Conservation (phyloP, 2,888 invertebrate genomes). For the Mesorhabditis sp. region DNA sequence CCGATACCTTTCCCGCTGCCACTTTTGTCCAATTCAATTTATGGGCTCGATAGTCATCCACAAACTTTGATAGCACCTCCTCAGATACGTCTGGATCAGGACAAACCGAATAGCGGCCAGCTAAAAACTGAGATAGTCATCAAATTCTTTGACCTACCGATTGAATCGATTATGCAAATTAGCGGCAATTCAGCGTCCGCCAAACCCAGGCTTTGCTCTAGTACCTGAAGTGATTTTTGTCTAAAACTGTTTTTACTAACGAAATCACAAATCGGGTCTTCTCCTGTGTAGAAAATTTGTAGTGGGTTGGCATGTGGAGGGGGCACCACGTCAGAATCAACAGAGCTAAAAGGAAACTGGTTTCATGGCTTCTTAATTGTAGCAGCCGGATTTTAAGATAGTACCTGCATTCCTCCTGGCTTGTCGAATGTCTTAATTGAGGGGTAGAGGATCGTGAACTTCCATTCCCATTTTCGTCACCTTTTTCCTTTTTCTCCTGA, state of each 20-base stretch:
- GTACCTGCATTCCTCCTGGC: slow-evolving; percentile 20
- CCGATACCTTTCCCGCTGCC: not conserved
- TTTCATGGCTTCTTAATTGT: too few relatives aligned
- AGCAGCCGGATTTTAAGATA: not conserved
- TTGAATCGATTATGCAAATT: slow-evolving; percentile 40
- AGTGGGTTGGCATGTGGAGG: slow-evolving; percentile 31
- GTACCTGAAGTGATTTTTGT: slow-evolving; percentile 25
- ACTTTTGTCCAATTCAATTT: not conserved
- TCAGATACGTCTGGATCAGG: slow-evolving; percentile 44
- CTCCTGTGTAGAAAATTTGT: slow-evolving; percentile 46
- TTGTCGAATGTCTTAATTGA: slow-evolving; percentile 16
- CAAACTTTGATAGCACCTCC: slow-evolving; percentile 10
- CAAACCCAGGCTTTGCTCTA: slow-evolving; percentile 41
- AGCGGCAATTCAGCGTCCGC: slow-evolving; percentile 43
- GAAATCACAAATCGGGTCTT: slow-evolving; percentile 47
- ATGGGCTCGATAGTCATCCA: not conserved
- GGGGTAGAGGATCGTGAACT: slow-evolving; percentile 8
- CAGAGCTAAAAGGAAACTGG: slow-evolving; percentile 10
- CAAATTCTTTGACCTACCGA: slow-evolving; percentile 9
- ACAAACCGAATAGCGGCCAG: slow-evolving; percentile 42
- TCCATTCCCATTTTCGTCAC: slow-evolving; percentile 21
- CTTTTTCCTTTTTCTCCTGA: slow-evolving; percentile 14
- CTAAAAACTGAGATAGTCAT: not conserved
- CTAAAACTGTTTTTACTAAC: slow-evolving; percentile 20
- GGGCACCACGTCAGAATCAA: slow-evolving; percentile 14